phyloP scores from a whole-genome alignment of 2,888 invertebrate genomes.

The Diaphora mendica region DNA sequence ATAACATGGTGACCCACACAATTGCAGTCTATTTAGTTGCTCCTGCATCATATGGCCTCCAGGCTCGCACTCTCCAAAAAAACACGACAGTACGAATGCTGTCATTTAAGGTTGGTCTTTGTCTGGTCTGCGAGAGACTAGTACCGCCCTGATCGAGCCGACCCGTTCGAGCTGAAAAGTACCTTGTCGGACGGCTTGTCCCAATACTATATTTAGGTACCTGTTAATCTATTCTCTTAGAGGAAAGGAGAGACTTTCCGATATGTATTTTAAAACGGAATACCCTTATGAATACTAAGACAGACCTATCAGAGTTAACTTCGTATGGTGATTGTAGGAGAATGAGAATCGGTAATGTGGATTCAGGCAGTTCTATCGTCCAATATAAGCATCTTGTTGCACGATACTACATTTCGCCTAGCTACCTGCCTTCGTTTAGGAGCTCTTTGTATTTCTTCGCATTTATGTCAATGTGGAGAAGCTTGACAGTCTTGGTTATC shows the following conservation, averaged over 20 bases:
- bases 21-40: too few relatives aligned
- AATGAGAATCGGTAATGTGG: neutral
- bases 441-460: neutral
- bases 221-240: neutral
- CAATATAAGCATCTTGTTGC: neutral
- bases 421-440: neutral
- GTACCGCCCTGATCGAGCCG: too few relatives aligned
- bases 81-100: too few relatives aligned
- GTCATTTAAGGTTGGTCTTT: too few relatives aligned
- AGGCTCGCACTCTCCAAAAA: too few relatives aligned
- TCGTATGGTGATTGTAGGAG: neutral
- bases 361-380: neutral
- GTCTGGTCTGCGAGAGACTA: too few relatives aligned
- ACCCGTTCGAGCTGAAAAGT: too few relatives aligned
- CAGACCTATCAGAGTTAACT: neutral
- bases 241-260: neutral
- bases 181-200: neutral
- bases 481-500: neutral
- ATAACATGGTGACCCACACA: too few relatives aligned
- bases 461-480: neutral
- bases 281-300: neutral
- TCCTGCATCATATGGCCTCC: too few relatives aligned
- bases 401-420: neutral
- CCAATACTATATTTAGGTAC: neutral
- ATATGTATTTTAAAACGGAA: neutral